phyloP scores from a whole-genome alignment of 2,797 vertebrate species.

The Leucoraja ocellata region DNA sequence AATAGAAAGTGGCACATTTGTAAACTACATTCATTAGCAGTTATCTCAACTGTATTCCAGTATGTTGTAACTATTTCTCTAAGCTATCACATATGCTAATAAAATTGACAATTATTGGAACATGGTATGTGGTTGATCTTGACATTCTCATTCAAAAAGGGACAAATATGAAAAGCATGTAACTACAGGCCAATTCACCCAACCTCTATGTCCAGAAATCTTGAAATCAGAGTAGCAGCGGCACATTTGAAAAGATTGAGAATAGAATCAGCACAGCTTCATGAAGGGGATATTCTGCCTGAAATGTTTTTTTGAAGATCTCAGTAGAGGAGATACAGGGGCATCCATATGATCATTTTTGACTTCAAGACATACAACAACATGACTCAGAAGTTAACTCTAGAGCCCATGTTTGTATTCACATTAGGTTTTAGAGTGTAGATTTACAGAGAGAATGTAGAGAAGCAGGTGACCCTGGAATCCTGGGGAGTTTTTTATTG shows the following conservation, averaged over 20 bases:
- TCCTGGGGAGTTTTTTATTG: background rate
- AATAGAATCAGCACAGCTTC: too few relatives aligned
- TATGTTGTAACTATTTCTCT: background rate
- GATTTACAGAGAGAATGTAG: background rate
- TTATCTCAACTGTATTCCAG: background rate
- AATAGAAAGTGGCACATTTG: background rate
- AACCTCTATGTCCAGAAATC: too few relatives aligned
- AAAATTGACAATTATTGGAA: background rate
- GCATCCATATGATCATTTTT: too few relatives aligned
- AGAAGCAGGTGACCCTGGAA: background rate
- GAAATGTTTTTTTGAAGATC: background rate
- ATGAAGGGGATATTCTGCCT: background rate
- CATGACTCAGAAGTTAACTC: too few relatives aligned
- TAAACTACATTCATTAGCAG: background rate
- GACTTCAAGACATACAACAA: too few relatives aligned
- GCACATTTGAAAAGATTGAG: too few relatives aligned
- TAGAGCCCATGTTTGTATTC: background rate
- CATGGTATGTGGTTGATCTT: background rate
- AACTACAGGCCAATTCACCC: too few relatives aligned
- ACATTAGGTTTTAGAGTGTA: background rate
- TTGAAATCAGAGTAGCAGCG: too few relatives aligned
- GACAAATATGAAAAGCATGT: too few relatives aligned
- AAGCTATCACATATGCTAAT: conserved; percentile 16
- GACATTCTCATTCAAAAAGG: too few relatives aligned
- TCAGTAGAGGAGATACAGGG: background rate